Evolutionary conservation across 2,113 vertebrate species (phyloP).

Genomic region (Bufo bufo): DNA sequence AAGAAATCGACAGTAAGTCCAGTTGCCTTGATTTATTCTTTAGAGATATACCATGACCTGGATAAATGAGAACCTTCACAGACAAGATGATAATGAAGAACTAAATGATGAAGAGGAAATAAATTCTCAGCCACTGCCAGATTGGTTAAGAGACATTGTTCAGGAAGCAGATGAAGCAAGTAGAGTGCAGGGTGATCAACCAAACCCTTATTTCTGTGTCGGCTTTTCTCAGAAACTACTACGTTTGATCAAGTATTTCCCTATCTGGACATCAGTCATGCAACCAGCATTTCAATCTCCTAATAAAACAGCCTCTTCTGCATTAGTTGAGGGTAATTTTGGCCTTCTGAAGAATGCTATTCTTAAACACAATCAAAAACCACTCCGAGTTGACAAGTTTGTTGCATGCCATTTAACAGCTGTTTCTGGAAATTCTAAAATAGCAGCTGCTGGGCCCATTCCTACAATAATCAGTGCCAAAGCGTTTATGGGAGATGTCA

Average conservation of each 20-base stretch:
- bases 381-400: background rate
- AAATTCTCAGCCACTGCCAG: background rate
- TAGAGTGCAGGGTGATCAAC: background rate
- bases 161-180: slow-evolving; percentile 2
- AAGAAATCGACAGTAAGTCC: too few relatives aligned
- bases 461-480: background rate
- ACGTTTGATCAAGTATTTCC: background rate
- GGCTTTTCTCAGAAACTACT: background rate
- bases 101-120: background rate
- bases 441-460: slow-evolving; percentile 4
- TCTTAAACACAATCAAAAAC: slow-evolving; percentile 1
- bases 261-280: background rate
- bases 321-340: slow-evolving; percentile 9
- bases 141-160: background rate
- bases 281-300: background rate
- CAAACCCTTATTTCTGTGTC: background rate
- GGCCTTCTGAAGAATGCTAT: slow-evolving; percentile 13
- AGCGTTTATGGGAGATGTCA: background rate
- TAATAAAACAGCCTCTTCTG: slow-evolving; percentile 28
- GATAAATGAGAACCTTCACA: too few relatives aligned
- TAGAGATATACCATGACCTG: too few relatives aligned
- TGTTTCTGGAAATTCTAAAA: background rate
- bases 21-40: too few relatives aligned
- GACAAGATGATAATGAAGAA: background rate
- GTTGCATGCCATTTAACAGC: slow-evolving; percentile 8